Evolutionary conservation across 2,888 invertebrate species (phyloP).

Genomic region (Frankliniella intonsa): DNA sequence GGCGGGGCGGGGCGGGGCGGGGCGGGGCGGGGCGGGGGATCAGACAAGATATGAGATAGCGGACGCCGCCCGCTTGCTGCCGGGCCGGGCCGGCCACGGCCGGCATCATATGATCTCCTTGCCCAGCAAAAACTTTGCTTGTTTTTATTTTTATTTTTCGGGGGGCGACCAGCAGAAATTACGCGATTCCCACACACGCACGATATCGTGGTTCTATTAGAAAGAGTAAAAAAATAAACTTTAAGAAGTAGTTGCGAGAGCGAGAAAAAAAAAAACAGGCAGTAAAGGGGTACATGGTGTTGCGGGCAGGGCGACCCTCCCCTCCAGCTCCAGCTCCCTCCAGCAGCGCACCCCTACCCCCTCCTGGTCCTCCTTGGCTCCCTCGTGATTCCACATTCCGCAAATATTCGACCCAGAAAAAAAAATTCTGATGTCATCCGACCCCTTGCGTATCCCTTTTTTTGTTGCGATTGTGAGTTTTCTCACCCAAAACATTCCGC

Average conservation of each 20-base stretch:
- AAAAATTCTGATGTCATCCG: slow-evolving; percentile 12
- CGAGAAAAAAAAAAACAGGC: not conserved
- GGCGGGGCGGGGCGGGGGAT: not conserved
- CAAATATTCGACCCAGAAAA: slow-evolving; percentile 13
- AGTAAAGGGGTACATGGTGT: slow-evolving; percentile 1
- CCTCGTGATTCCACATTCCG: slow-evolving; percentile 19
- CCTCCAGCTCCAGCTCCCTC: not conserved
- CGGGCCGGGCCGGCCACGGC: not conserved
- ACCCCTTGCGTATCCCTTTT: not conserved
- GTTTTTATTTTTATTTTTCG: too few relatives aligned
- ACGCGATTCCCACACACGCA: not conserved
- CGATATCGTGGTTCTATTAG: not conserved
- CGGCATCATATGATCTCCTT: not conserved
- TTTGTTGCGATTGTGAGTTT: slow-evolving; percentile 16
- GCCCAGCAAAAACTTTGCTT: not conserved
- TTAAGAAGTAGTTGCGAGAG: not conserved
- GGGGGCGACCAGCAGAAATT: too few relatives aligned
- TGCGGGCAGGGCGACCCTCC: not conserved
- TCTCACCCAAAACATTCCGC: slow-evolving; percentile 24
- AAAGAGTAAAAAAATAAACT: not conserved
- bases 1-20: not conserved
- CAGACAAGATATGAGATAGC: not conserved
- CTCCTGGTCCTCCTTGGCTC: not conserved
- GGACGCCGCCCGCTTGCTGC: not conserved
- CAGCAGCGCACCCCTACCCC: not conserved